These are phyloP conservation scores for Stenoptilia bipunctidactyla DNA, from an alignment of 2,888 invertebrate species.

Conservation along the genomic window DNA sequence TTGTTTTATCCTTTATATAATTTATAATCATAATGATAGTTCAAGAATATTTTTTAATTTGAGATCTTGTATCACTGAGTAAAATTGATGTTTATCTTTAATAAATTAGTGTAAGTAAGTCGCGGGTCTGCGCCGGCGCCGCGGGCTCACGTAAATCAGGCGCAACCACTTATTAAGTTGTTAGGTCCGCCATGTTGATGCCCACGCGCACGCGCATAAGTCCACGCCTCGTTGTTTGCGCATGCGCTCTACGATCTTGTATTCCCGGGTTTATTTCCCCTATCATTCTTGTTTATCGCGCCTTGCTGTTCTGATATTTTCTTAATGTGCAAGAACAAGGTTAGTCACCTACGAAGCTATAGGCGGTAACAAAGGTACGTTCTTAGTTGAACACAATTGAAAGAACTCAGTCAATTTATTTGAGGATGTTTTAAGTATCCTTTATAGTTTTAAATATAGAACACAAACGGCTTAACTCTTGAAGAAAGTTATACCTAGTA, in stretches of 20 bases:
- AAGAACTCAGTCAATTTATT: no score
- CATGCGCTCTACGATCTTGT: slow-evolving; percentile 32
- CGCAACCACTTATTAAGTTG: slow-evolving; percentile 68
- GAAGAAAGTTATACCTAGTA: no score
- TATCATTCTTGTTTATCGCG: slow-evolving; percentile 13
- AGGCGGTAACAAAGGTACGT: no score
- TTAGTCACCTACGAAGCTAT: no score
- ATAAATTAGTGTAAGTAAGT: slow-evolving; percentile 64
- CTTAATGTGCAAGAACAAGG: no score
- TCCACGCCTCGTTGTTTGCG: slow-evolving; percentile 57
- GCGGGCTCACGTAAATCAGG: slow-evolving; percentile 64
- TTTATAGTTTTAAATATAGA: no score
- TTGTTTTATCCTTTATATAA: slow-evolving; percentile 19
- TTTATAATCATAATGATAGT: slow-evolving; percentile 10
- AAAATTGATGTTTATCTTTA: slow-evolving; percentile 59
- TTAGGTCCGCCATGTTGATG: slow-evolving; percentile 55
- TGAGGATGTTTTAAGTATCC: no score
- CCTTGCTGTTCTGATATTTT: slow-evolving; percentile 5
- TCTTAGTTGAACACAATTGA: no score
- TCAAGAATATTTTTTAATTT: slow-evolving; percentile 20
- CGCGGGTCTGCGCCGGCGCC: slow-evolving; percentile 59
- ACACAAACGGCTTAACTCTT: no score
- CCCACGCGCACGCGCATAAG: slow-evolving; percentile 55
- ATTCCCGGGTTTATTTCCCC: slow-evolving; percentile 23
- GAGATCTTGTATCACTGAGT: slow-evolving; percentile 26